Conservation (phyloP, 2,113 vertebrate genomes). For the Cairina moschata region DNA sequence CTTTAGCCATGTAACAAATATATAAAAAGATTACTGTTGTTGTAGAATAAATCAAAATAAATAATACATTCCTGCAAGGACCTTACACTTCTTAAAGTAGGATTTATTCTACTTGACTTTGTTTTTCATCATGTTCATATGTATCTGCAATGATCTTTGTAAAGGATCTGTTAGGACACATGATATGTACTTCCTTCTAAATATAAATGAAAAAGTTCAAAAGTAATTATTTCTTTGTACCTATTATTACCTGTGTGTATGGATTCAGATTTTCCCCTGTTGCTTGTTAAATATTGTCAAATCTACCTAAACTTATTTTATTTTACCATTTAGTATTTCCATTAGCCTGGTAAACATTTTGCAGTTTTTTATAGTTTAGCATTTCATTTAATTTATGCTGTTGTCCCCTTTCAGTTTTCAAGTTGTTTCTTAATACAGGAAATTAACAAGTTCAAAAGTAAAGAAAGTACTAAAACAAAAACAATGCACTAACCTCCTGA, state of each 20-base stretch:
- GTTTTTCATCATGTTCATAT: background rate
- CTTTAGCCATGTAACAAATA: background rate
- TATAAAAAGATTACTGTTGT: background rate
- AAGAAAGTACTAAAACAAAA: background rate
- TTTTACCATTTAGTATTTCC: background rate
- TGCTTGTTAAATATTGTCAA: background rate
- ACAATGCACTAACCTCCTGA: fast-evolving
- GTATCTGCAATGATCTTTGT: background rate
- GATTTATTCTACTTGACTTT: background rate
- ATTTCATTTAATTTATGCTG: background rate
- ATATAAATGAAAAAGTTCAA: background rate
- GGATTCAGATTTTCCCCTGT: background rate
- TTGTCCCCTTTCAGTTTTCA: background rate
- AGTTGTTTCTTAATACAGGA: background rate
- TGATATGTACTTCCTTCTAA: background rate
- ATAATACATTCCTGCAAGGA: background rate
- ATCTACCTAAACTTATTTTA: background rate
- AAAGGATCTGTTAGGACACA: background rate
- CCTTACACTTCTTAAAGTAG: background rate
- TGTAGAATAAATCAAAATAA: background rate
- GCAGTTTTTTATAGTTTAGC: background rate
- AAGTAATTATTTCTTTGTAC: background rate
- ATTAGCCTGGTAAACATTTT: background rate
- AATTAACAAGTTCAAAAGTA: background rate
- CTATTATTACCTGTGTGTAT: background rate